A percentile compares a stretch with the other conserved stretches of the same genome.
Conservation (phyloP, 1,140 invertebrate genomes). For the Papilio aristodemus region DNA sequence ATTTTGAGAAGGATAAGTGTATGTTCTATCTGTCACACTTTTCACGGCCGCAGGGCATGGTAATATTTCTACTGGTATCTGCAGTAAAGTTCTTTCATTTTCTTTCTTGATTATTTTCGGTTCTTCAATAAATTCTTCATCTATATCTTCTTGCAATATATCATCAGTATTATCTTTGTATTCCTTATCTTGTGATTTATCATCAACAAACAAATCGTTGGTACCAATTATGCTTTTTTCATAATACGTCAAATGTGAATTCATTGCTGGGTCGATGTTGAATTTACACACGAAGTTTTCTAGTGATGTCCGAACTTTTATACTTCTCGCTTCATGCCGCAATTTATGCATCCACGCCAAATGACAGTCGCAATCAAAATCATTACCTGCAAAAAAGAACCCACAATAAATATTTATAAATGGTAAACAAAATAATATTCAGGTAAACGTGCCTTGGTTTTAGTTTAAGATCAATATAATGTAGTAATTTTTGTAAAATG, state of each 20-base stretch:
- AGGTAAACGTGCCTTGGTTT: too few relatives aligned
- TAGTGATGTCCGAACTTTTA: constrained; percentile 84
- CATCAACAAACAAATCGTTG: constrained; percentile 58
- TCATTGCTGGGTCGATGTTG: constrained; percentile 55
- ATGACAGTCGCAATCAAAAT: constrained; percentile 89
- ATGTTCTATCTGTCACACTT: constrained; percentile 81
- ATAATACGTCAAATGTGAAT: constrained; percentile 65
- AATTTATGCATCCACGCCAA: constrained; percentile 88
- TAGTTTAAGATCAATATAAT: too few relatives aligned
- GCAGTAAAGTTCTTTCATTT: constrained; percentile 79
- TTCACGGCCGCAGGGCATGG: constrained; percentile 85
- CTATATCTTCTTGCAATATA: constrained; percentile 63
- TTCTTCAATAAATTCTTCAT: constrained; percentile 66
- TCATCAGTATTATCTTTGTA: constrained; percentile 55
- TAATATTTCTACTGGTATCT: constrained; percentile 83
- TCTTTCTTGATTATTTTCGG: constrained; percentile 62
- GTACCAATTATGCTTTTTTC: constrained; percentile 58
- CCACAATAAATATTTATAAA: constrained; percentile 44
- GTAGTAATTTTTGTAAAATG: neutral
- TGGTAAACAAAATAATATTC: neutral
- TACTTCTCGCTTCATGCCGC: constrained; percentile 86
- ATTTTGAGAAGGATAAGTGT: constrained; percentile 78
- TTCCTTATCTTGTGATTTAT: constrained; percentile 58
- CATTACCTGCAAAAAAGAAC: constrained; percentile 83
- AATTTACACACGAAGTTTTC: constrained; percentile 81